These are phyloP conservation scores for Caenorhabditis sinica DNA, from an alignment of 2,888 invertebrate genomes.

Conservation along the genomic window DNA sequence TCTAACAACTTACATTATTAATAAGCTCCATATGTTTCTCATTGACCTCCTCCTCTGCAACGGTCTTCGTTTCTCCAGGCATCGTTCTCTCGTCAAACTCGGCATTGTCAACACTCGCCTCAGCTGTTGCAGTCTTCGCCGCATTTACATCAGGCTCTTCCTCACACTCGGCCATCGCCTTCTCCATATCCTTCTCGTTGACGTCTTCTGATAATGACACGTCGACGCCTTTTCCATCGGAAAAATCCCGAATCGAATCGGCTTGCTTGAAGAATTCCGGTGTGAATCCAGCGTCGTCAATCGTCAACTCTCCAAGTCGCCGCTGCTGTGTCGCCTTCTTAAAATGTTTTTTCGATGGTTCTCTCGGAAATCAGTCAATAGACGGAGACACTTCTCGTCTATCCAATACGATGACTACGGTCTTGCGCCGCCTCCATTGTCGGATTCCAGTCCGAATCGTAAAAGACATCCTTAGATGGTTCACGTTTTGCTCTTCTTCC, in stretches of 20 bases:
- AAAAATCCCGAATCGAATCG: conserved; percentile 81
- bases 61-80: conserved; percentile 8
- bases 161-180: conserved; percentile 79
- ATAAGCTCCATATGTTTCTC: conserved; percentile 77
- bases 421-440: conserved; percentile 95
- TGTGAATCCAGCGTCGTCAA: conserved; percentile 98
- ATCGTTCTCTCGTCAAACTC: conserved; percentile 73
- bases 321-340: conserved; percentile 99
- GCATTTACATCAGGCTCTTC: conserved; percentile 82
- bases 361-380: conserved; percentile 96
- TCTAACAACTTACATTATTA: background rate
- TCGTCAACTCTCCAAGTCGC: conserved; percentile 95
- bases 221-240: conserved; percentile 79
- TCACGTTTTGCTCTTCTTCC: no score
- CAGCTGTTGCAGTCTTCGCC: conserved; percentile 77
- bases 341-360: conserved; percentile 99
- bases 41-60: conserved; percentile 69
- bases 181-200: conserved; percentile 77
- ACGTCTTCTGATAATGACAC: conserved; percentile 65
- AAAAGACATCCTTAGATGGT: no score
- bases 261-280: conserved; percentile 92
- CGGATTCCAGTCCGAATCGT: conserved; percentile 91
- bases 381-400: conserved; percentile 98
- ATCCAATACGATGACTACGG: conserved; percentile 98
- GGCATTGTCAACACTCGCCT: conserved; percentile 73